A percentile compares a stretch with the other conserved stretches of the same genome.
Conservation (phyloP, 2,113 vertebrate species). For the Eulemur macaco region DNA sequence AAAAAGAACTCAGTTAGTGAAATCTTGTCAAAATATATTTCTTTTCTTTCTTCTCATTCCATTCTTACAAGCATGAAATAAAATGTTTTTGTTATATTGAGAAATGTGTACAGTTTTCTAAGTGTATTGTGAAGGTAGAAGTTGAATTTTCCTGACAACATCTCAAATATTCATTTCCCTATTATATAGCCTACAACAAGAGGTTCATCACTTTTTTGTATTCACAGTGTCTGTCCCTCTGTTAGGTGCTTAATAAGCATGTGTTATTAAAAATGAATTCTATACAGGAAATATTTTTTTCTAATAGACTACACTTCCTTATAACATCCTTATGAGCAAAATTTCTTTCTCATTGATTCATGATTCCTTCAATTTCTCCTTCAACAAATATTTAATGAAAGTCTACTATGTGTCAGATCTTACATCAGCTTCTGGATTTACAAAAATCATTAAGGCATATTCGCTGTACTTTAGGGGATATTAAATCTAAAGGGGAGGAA, state of each 20-base stretch:
- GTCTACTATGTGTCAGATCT: neutral
- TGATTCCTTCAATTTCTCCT: neutral
- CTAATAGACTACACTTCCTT: neutral
- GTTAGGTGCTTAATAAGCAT: neutral
- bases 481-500: neutral
- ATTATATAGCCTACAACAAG: neutral
- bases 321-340: neutral
- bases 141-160: neutral
- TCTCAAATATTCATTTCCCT: neutral
- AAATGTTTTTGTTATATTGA: neutral
- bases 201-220: neutral
- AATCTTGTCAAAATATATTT: slow-evolving; percentile 19
- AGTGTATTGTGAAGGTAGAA: neutral
- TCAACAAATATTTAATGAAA: neutral
- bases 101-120: neutral
- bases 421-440: slow-evolving; percentile 1
- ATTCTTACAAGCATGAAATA: slow-evolving; percentile 24
- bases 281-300: neutral
- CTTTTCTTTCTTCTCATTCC: neutral
- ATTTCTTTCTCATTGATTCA: neutral
- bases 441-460: neutral
- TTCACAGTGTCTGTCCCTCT: neutral
- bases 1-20: neutral
- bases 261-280: slow-evolving; percentile 13
- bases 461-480: neutral